Conservation (phyloP, 2,797 vertebrate genomes). For the Pseudochirops corinnae region DNA sequence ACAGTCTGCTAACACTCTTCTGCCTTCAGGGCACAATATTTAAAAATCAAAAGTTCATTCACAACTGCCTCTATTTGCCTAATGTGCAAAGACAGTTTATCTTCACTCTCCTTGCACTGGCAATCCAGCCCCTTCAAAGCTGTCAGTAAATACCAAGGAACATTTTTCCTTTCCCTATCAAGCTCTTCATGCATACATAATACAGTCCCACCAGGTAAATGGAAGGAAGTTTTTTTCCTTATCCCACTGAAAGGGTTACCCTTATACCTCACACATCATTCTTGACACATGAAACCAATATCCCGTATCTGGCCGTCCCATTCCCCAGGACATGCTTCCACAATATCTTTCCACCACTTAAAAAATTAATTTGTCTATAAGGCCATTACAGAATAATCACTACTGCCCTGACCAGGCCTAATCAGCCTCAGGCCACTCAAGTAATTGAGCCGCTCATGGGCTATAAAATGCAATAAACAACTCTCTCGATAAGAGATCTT, state of each 20-base stretch:
- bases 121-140: not conserved
- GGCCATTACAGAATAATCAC: not conserved
- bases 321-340: not conserved
- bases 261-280: not conserved
- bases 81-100: not conserved
- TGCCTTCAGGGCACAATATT: not conserved
- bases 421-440: not conserved
- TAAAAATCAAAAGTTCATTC: not conserved
- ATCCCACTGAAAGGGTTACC: not conserved
- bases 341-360: not conserved
- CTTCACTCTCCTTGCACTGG: not conserved
- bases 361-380: not conserved
- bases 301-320: not conserved
- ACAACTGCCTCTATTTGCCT: not conserved
- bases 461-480: slow-evolving; percentile 1
- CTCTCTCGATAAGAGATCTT: not conserved
- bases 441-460: not conserved
- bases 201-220: not conserved
- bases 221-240: not conserved
- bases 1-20: not conserved
- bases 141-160: not conserved
- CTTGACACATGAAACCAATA: not conserved
- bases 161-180: not conserved
- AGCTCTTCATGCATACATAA: not conserved
- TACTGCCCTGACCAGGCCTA: not conserved